Base-by-base conservation (phyloP, 2,888 invertebrate species). In the Mesochorus sp. region DNA sequence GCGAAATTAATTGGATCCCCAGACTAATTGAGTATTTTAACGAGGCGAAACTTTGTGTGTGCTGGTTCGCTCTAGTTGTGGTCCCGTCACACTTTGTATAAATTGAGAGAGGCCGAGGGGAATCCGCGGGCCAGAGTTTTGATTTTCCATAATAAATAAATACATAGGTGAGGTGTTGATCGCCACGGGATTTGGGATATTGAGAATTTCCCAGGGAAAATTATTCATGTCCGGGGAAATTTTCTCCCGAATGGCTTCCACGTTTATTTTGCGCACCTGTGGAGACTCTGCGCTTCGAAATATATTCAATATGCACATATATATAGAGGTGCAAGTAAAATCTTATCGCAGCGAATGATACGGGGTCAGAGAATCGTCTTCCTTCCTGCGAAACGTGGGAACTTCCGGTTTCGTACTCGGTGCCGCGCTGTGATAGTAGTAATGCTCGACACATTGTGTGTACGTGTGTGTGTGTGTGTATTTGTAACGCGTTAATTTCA, bases 381-480 rank as follows among this genome's bases (percentile, higher is more conserved):
- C 57, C 77, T 66, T 73, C 77, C 73, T 68, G 62, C 47, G 39
- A 59, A 77, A 61, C 77, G 77, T 80, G 80, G 74, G 80, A 80
- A 80, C 74, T 80, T 80, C 73, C 77, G 77, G 75, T 70, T 31
- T 31, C 8, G 3, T 31, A 5, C 1, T 39, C 12, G 6, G 4
- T 39, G 1, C 2, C 39, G n/a, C 10, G 19, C 5, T 17, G 21
- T 10, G 59, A 66, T 64, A 57, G 57, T n/a, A 42, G 44, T 28
- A 44, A 44, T 59, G 26, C 39, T 12, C 44, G 66, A 47, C 47
- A 39, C 24, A 67, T 42, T 61, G 62, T 24, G 51, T n/a, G n/a
- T n/a, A n/a, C n/a, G n/a, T n/a, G n/a, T n/a, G n/a, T n/a, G n/a
- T n/a, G n/a, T n/a, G n/a, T n/a, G n/a, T n/a, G n/a, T n/a, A n/a